Percentiles rank a stretch among this genome's conserved stretches.
Evolutionary conservation across 2,113 vertebrate genomes (phyloP).

Genomic region (Globicephala melas): DNA sequence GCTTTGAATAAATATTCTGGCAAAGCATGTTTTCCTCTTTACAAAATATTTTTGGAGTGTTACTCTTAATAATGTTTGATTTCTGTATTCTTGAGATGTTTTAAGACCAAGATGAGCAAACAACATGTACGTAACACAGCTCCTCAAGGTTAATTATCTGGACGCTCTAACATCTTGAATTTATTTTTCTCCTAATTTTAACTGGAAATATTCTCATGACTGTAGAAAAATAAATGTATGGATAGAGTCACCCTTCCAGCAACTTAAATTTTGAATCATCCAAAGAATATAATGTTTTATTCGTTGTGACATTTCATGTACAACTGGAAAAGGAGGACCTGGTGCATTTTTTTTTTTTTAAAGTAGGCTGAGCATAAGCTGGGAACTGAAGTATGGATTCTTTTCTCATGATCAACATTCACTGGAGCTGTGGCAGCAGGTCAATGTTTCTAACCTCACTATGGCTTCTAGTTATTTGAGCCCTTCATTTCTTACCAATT

Average conservation of each 20-base stretch:
- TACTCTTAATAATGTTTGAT: neutral
- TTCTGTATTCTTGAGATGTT: neutral
- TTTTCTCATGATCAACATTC: neutral
- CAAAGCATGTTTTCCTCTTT: neutral
- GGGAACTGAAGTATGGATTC: neutral
- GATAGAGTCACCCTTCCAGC: neutral
- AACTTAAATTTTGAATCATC: neutral
- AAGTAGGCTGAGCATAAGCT: neutral
- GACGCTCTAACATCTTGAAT: neutral
- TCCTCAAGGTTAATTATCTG: neutral
- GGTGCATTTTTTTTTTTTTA: no score
- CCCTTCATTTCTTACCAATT: neutral
- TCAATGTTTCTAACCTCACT: neutral
- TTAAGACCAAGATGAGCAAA: neutral
- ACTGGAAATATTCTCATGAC: neutral
- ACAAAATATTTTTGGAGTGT: neutral
- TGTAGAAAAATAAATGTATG: neutral
- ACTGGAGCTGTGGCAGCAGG: neutral
- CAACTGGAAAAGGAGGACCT: neutral
- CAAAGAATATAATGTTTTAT: neutral
- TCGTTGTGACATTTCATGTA: neutral
- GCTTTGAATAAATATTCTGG: neutral
- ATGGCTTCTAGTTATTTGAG: neutral
- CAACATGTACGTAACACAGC: neutral
- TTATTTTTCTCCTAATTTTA: neutral